Conservation (phyloP, 2,797 vertebrate species). For the Simalia tracyae region DNA sequence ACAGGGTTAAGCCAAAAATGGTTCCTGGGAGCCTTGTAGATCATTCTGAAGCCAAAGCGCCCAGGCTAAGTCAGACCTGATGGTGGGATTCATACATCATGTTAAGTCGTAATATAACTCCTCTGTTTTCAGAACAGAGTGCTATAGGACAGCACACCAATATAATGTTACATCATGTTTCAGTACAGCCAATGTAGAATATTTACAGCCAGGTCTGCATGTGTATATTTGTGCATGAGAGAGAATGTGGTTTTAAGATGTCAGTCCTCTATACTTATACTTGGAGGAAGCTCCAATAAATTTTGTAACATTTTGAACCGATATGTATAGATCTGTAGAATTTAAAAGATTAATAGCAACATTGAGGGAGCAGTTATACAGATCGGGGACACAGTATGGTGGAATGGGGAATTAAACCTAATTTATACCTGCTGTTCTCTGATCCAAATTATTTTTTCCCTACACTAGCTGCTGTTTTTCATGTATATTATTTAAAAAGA, state of each 20-base stretch:
- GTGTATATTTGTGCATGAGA: no score
- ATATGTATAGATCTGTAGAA: background rate
- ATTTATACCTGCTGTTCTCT: background rate
- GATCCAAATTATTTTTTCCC: background rate
- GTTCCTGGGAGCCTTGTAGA: background rate
- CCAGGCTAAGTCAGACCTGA: background rate
- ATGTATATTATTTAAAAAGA: background rate
- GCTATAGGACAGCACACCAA: no score
- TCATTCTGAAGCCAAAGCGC: background rate
- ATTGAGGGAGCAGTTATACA: background rate
- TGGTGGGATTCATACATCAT: background rate
- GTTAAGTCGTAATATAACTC: background rate
- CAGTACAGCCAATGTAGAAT: background rate
- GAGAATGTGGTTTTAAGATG: background rate
- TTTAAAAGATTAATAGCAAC: background rate
- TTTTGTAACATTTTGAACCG: background rate
- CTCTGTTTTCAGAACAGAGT: background rate
- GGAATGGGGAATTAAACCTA: background rate
- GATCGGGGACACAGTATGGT: background rate
- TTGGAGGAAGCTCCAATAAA: background rate
- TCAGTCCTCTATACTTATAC: background rate
- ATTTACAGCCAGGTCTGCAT: background rate
- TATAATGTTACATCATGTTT: no score
- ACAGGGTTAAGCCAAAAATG: background rate
- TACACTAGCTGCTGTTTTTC: background rate